These are phyloP conservation scores for Notocelia uddmanniana DNA, from an alignment of 2,888 invertebrate species.

Conservation along the genomic window DNA sequence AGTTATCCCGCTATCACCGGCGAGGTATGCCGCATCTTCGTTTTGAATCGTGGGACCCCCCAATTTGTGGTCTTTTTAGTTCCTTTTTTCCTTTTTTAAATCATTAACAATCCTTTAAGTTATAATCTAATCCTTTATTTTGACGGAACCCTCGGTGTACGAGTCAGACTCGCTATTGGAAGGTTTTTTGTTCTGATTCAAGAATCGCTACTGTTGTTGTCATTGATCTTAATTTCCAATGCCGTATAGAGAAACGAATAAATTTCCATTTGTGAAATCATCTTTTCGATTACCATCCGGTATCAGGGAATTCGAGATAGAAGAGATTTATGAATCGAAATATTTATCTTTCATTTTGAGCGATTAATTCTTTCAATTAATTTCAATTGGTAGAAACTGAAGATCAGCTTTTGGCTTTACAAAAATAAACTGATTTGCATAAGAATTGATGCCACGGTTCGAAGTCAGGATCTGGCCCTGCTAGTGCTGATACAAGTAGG, in stretches of 20 bases:
- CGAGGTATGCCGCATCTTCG: no score
- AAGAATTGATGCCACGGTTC: background rate
- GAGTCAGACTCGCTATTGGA: no score
- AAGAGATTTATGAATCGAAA: conserved; percentile 21
- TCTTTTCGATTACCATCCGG: conserved; percentile 13
- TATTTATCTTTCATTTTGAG: conserved; percentile 22
- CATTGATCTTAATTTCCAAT: conserved; percentile 9
- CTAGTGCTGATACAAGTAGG: no score
- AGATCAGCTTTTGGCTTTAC: background rate
- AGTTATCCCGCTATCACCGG: no score
- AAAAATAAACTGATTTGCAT: background rate
- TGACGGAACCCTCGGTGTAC: no score
- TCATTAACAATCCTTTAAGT: no score
- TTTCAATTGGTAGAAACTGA: conserved; percentile 2
- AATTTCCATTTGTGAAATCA: conserved; percentile 28
- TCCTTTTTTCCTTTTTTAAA: no score
- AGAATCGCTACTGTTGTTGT: conserved; percentile 12
- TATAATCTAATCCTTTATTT: no score
- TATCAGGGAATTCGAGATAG: conserved; percentile 11
- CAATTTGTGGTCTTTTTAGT: no score
- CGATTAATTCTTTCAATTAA: conserved; percentile 21
- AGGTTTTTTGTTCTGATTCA: background rate
- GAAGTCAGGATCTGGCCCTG: background rate
- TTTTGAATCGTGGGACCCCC: no score
- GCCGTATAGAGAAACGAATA: conserved; percentile 9